Evolutionary conservation across 2,113 vertebrate species (phyloP), one percentile per base, ranked within the genome.

Genomic region (Hiodon tergisus): DNA sequence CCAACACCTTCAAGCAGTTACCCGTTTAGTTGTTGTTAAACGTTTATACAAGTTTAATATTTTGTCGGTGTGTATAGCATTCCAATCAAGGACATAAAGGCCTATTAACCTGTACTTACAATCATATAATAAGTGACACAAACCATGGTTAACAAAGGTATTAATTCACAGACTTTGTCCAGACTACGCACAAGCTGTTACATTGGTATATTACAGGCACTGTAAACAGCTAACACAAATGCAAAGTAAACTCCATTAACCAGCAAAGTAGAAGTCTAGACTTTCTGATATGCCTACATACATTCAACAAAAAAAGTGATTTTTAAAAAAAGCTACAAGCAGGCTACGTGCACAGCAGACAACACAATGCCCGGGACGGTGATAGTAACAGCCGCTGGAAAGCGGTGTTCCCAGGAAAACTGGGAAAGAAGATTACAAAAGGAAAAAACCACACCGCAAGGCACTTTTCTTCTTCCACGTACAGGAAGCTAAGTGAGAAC

Each of bases 401-500:
- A 91, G 89, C 84, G 85, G 83, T 53, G 54, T 67, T 88, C 86
- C 88, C 87, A 88, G 87, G 85, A 88, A 85, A 88, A 89, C 86
- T 87, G 86, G 86, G 85, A 85, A 79, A 78, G 81, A 72, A 82
- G 80, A 75, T 84, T 78, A 88, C 86, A 87, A 88, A 89, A 85
- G 86, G 82, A 31, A 84, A 90, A 90, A 90, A 85, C 86, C 86
- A 88, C 87, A 87, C 85, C 86, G 86, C 85, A 83, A 31, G 87
- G 84, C 85, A 89, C 87, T 88, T 90, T 90, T 90, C 87, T 90
- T 84, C 84, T 85, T 84, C 84, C 87, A 88, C 81, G 88, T 92
- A 90, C 90, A 91, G 90, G 90, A 93, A 93, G 88, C 88, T 85
- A 90, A 90, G 89, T 88, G 90, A 92, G 89, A 90, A 91, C 87